Evolutionary conservation across 2,888 invertebrate species (phyloP).

Genomic region (Cephus sareptanus): DNA sequence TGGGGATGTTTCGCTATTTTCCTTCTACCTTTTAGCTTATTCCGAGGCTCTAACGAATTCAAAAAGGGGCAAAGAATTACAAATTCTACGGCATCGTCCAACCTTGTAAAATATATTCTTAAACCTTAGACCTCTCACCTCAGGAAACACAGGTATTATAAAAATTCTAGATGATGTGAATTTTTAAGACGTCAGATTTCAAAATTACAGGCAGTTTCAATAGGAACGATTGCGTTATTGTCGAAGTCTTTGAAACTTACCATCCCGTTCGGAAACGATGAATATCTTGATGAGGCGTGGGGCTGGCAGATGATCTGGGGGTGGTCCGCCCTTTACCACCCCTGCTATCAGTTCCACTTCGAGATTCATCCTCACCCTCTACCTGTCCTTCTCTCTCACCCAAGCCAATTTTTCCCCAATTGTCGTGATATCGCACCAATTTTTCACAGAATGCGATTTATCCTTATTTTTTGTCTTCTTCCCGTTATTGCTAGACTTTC

Average conservation of each 20-base stretch:
- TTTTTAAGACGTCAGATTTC: background rate
- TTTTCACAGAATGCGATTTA: background rate
- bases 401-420: background rate
- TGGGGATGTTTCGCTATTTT: background rate
- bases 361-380: constrained; percentile 49
- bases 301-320: constrained; percentile 67
- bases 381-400: background rate
- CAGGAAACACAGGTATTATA: background rate
- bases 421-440: background rate
- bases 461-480: background rate
- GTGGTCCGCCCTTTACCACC: constrained; percentile 57
- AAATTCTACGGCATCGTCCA: too few species aligned
- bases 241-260: constrained; percentile 53
- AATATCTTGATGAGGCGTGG: constrained; percentile 72
- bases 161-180: background rate
- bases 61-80: too few species aligned
- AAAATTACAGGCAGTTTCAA: background rate
- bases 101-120: background rate
- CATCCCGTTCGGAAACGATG: constrained; percentile 71
- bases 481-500: background rate
- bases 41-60: background rate
- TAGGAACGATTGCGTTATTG: background rate
- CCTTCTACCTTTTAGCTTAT: background rate
- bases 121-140: background rate
- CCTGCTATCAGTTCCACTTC: constrained; percentile 61